Conservation (phyloP, 2,113 vertebrate species). For the Boleophthalmus pectinirostris region DNA sequence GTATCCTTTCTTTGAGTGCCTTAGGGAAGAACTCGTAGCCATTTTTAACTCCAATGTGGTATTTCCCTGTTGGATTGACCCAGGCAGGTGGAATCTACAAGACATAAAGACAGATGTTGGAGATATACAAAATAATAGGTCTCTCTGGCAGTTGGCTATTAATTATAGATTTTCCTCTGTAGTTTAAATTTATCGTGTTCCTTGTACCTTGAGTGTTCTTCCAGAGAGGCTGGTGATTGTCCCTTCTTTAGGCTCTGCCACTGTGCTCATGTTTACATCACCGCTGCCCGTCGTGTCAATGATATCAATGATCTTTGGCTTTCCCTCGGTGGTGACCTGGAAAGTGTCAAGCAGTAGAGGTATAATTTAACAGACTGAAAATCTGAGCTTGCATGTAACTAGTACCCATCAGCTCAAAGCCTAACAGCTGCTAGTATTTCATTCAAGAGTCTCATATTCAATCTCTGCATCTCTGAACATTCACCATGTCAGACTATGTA, state of each 20-base stretch:
- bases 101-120: conserved; percentile 26
- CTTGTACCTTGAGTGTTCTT: conserved; percentile 85
- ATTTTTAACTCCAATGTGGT: conserved; percentile 96
- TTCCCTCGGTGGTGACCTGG: conserved; percentile 92
- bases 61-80: conserved; percentile 93
- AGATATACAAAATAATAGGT: not conserved
- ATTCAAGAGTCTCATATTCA: conserved; percentile 5
- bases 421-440: not conserved
- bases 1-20: conserved; percentile 95
- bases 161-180: not conserved
- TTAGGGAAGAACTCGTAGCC: conserved; percentile 98
- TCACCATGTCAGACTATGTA: not conserved
- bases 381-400: not conserved
- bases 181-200: not conserved
- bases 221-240: conserved; percentile 88
- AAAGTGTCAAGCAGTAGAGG: conserved; percentile 18
- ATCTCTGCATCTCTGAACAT: not conserved
- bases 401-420: not conserved
- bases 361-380: not conserved
- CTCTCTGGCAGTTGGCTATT: too few species aligned
- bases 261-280: conserved; percentile 89
- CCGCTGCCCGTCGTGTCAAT: conserved; percentile 98
- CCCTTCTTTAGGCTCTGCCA: conserved; percentile 88
- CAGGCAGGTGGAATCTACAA: conserved; percentile 86
- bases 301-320: conserved; percentile 96